Percentiles rank a stretch among this genome's conserved stretches.
Evolutionary conservation across 2,113 vertebrate species (phyloP).

Genomic region (Mixornis gularis): DNA sequence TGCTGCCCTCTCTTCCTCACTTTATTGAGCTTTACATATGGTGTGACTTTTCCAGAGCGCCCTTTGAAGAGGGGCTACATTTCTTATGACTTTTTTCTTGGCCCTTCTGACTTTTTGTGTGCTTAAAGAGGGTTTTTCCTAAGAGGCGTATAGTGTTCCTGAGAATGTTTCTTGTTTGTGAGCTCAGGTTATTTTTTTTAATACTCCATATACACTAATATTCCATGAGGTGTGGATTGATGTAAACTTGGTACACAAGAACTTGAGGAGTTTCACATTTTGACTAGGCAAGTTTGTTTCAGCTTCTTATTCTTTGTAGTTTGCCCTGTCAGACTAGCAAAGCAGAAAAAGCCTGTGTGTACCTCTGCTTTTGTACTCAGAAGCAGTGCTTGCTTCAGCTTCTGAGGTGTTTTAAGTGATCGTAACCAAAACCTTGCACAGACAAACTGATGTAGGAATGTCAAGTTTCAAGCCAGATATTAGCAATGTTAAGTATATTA

Average conservation of each 20-base stretch:
- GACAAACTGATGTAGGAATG: background rate
- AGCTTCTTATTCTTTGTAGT: background rate
- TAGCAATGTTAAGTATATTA: background rate
- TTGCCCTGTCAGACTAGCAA: background rate
- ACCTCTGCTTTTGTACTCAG: background rate
- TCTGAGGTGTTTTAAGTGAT: background rate
- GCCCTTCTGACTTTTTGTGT: background rate
- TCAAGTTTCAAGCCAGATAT: background rate
- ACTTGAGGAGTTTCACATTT: background rate
- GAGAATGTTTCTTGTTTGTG: background rate
- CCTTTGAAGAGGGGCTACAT: background rate
- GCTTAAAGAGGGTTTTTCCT: background rate
- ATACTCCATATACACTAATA: background rate
- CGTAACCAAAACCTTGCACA: background rate
- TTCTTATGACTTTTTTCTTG: background rate
- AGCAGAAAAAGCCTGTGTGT: background rate
- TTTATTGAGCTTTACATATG: background rate
- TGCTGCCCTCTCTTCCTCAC: background rate
- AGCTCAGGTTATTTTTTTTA: background rate
- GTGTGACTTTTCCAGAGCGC: background rate
- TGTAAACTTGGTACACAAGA: background rate
- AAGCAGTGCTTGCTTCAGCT: background rate
- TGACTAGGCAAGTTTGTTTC: background rate
- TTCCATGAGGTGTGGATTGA: background rate
- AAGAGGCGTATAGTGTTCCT: background rate